Percentiles rank a stretch among this genome's conserved stretches.
phyloP scores from a whole-genome alignment of 1,140 invertebrate species.

The Helicoverpa zea region DNA sequence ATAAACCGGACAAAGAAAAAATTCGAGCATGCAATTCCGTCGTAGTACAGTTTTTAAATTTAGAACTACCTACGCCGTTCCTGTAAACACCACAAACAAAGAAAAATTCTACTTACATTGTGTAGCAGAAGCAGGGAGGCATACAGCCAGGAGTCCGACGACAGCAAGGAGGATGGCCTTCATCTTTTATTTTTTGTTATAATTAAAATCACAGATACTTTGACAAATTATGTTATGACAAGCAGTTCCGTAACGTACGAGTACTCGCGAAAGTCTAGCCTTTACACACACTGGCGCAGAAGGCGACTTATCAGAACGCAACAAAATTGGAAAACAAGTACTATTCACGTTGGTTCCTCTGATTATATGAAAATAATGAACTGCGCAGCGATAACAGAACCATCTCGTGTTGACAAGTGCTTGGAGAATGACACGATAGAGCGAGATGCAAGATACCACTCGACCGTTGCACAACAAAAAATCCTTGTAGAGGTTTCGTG shows the following conservation, averaged over 20 bases:
- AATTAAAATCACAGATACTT: slow-evolving; percentile 84
- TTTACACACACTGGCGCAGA: slow-evolving; percentile 97
- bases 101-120: slow-evolving; percentile 86
- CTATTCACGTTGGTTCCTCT: slow-evolving; percentile 65
- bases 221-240: slow-evolving; percentile 68
- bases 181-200: slow-evolving; percentile 78
- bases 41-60: background rate
- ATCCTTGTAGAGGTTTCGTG: slow-evolving; percentile 77
- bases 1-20: background rate
- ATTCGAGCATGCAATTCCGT: background rate
- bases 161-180: slow-evolving; percentile 80
- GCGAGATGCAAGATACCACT: slow-evolving; percentile 66
- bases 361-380: slow-evolving; percentile 77
- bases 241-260: slow-evolving; percentile 56
- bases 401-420: slow-evolving; percentile 78
- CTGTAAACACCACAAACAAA: slow-evolving; percentile 49
- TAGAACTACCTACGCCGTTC: background rate
- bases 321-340: slow-evolving; percentile 69
- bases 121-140: slow-evolving; percentile 75
- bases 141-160: slow-evolving; percentile 73
- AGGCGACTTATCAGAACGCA: slow-evolving; percentile 88
- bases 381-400: slow-evolving; percentile 81
- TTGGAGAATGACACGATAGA: slow-evolving; percentile 63
- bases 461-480: slow-evolving; percentile 55
- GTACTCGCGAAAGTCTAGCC: slow-evolving; percentile 85